Evolutionary conservation across 2,797 vertebrate species (phyloP).

Genomic region (Margarornis squamiger): DNA sequence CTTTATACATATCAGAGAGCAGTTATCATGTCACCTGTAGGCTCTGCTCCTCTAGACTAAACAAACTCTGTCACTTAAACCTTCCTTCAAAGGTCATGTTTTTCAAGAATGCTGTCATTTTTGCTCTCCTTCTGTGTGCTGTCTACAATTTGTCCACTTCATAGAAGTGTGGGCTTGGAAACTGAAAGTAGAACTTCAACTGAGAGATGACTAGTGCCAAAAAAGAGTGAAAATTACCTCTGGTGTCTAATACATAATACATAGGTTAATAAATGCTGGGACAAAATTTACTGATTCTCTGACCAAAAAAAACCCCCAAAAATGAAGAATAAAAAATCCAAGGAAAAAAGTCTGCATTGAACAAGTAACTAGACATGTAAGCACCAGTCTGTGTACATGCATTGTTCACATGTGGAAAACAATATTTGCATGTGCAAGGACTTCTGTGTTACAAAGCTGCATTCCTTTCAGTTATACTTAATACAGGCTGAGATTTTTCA

Average conservation of each 20-base stretch:
- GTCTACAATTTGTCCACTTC: not conserved
- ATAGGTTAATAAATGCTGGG: not conserved
- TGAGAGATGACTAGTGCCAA: not conserved
- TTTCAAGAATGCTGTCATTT: not conserved
- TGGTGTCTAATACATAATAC: not conserved
- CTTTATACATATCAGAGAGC: not conserved
- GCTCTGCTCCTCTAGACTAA: constrained; percentile 15
- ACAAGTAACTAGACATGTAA: not conserved
- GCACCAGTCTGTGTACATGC: not conserved
- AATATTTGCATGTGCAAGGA: not conserved
- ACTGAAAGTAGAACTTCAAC: not conserved
- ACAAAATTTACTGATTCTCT: not conserved
- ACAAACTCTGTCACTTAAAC: not conserved
- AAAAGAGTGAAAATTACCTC: not conserved
- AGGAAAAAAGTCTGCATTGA: not conserved
- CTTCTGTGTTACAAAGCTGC: not conserved
- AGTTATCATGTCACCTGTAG: not conserved
- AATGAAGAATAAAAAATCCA: no score
- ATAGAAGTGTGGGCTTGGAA: not conserved
- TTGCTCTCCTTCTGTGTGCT: not conserved
- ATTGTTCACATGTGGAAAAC: not conserved
- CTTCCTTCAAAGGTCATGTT: not conserved
- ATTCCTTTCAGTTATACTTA: not conserved
- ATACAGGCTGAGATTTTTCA: not conserved
- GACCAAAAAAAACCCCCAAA: not conserved